Conservation (phyloP, 2,888 invertebrate species). For the Ypsolopha sequella region DNA sequence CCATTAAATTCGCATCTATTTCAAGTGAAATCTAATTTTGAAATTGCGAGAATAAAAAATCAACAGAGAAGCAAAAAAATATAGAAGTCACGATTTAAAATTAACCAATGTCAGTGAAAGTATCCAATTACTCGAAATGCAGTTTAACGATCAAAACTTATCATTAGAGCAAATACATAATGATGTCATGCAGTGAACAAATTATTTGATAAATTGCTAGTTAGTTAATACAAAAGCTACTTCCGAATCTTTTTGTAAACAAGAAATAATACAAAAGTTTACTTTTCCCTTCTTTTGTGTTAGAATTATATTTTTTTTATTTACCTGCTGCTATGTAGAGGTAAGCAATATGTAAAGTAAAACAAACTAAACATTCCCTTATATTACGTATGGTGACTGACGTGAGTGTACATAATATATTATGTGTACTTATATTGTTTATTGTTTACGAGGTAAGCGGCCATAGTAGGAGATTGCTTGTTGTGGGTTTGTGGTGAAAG, state of each 20-base stretch:
- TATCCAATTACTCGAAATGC: conserved; percentile 12
- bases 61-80: background rate
- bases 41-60: background rate
- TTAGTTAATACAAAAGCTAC: no score
- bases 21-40: background rate
- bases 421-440: conserved; percentile 24
- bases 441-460: conserved; percentile 53
- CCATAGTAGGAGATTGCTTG: conserved; percentile 40
- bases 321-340: no score
- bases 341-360: no score
- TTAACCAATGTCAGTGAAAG: conserved; percentile 19
- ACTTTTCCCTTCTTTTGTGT: no score
- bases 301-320: no score
- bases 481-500: conserved; percentile 48
- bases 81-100: conserved; percentile 9
- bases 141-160: no score
- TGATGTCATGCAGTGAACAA: background rate
- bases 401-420: no score
- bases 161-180: conserved; percentile 1
- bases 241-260: no score
- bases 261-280: no score
- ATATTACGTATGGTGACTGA: no score
- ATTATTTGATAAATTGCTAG: background rate
- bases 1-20: background rate
- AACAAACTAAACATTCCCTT: no score